A percentile compares a stretch with the other conserved stretches of the same genome.
phyloP scores from a whole-genome alignment of 2,797 vertebrate species.

The Fistularia tabacaria region DNA sequence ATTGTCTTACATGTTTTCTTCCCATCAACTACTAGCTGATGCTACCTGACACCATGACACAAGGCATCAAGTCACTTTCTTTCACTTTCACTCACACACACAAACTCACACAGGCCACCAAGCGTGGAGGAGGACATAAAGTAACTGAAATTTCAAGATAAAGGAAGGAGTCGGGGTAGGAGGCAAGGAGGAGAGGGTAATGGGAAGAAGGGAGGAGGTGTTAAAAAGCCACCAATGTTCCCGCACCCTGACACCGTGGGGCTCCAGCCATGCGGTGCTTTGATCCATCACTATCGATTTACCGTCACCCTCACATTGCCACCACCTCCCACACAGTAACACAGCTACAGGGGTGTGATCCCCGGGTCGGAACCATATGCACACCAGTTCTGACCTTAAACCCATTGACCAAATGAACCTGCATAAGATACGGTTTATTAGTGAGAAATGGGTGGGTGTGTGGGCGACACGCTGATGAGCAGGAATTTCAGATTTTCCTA shows the following conservation, averaged over 20 bases:
- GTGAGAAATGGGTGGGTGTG: not conserved
- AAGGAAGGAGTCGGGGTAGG: constrained; percentile 13
- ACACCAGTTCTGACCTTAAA: constrained; percentile 39
- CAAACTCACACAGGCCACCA: constrained; percentile 1
- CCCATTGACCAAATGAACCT: constrained; percentile 25
- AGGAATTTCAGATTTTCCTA: constrained; percentile 18
- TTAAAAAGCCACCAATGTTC: constrained; percentile 42
- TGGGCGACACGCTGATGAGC: constrained; percentile 13
- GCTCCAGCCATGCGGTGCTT: constrained; percentile 61
- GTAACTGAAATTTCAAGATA: constrained; percentile 26
- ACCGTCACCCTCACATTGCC: constrained; percentile 54
- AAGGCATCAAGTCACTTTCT: constrained; percentile 27
- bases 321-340: constrained; percentile 50
- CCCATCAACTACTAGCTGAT: constrained; percentile 33
- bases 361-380: constrained; percentile 14
- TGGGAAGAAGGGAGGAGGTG: constrained; percentile 33
- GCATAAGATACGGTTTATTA: constrained; percentile 3
- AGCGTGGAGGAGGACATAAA: constrained; percentile 9
- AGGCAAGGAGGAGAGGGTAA: constrained; percentile 35
- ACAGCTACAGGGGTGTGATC: constrained; percentile 8
- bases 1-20: constrained; percentile 40
- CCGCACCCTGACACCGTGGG: constrained; percentile 44
- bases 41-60: constrained; percentile 45
- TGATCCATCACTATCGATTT: constrained; percentile 76
- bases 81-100: not conserved